These are phyloP conservation scores for Macrobrachium rosenbergii DNA, from an alignment of 1,140 invertebrate species.

Conservation along the genomic window DNA sequence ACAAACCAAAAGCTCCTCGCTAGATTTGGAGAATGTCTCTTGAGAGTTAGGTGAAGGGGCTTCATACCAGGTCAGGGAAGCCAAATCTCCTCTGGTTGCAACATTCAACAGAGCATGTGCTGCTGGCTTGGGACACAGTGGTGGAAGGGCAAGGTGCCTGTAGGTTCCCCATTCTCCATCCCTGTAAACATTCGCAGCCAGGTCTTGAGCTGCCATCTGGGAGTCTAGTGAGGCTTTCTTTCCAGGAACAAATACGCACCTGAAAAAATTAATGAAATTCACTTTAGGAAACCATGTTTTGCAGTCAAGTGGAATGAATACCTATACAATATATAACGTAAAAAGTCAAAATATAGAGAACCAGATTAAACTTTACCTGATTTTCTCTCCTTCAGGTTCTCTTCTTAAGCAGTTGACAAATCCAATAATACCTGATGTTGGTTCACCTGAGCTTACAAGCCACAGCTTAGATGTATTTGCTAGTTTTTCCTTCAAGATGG, in stretches of 20 bases:
- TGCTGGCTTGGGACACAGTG: slow-evolving; percentile 73
- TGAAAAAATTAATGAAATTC: slow-evolving; percentile 16
- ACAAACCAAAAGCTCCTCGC: slow-evolving; percentile 78
- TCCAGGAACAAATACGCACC: slow-evolving; percentile 46
- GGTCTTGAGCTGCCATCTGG: slow-evolving; percentile 79
- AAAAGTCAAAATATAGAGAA: not conserved
- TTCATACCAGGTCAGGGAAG: slow-evolving; percentile 94
- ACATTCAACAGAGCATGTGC: slow-evolving; percentile 95
- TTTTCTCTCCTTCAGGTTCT: slow-evolving; percentile 83
- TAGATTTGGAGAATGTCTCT: slow-evolving; percentile 73
- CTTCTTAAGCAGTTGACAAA: slow-evolving; percentile 89
- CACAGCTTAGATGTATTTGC: slow-evolving; percentile 68
- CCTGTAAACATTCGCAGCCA: slow-evolving; percentile 86
- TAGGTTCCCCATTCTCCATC: slow-evolving; percentile 87
- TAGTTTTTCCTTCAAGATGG: slow-evolving; percentile 44
- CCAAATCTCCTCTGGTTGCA: slow-evolving; percentile 88
- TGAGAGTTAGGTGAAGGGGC: slow-evolving; percentile 75
- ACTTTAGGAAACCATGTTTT: not conserved
- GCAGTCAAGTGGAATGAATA: not conserved
- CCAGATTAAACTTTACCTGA: slow-evolving; percentile 73
- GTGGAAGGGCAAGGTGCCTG: slow-evolving; percentile 79
- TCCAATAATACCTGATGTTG: slow-evolving; percentile 83
- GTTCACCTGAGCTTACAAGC: slow-evolving; percentile 66
- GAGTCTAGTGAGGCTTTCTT: slow-evolving; percentile 19
- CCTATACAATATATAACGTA: not conserved